Base-by-base conservation (phyloP, 2,888 invertebrate species). In the Amblyjoppa proteus region DNA sequence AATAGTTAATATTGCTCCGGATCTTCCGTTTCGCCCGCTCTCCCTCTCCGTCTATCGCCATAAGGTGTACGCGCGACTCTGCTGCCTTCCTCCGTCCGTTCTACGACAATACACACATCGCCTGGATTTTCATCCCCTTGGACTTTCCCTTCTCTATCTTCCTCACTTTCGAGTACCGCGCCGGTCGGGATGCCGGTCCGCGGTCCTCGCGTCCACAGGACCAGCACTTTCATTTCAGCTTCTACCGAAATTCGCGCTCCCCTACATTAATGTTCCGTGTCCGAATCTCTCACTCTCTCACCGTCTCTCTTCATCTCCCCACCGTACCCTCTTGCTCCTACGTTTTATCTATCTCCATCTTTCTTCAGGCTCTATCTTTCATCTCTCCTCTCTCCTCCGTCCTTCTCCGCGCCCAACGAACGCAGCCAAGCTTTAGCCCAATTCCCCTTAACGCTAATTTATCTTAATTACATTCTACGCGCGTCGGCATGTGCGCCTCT, bases 391-490 rank as follows among this genome's bases (percentile, higher is more conserved):
- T 51, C 58, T 56, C 56, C 56, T 13, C 49, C 53, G 28, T 56
- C 81, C 41, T 56, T 49, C 51, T 45, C 58, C 87, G 87, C 88
- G 80, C 86, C 87, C 87, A 88, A 87, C 88, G 70, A 81, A 56
- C 88, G 88, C 89, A 87, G 89, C 89, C 88, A 88, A 90, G 92
- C 90, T 91, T 91, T 90, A 91, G 91, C 90, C 91, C 92, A 89
- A 92, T 92, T 92, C 91, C 91, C 92, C 93, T 87, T 92, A 92
- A 93, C 93, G 93, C 93, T 93, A 93, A 93, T 93, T 93, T 93
- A 93, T 93, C 93, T 93, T 93, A 93, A 93, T 93, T 93, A 93
- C 93, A 93, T 93, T 93, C 93, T 92, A 91, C 92, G 91, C 91
- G 92, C 93, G 92, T 92, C 89, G 92, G 92, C 89, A 89, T 89